These are phyloP conservation scores for Zaprionus tsacasi DNA, from an alignment of 1,140 invertebrate genomes.

Conservation along the genomic window DNA sequence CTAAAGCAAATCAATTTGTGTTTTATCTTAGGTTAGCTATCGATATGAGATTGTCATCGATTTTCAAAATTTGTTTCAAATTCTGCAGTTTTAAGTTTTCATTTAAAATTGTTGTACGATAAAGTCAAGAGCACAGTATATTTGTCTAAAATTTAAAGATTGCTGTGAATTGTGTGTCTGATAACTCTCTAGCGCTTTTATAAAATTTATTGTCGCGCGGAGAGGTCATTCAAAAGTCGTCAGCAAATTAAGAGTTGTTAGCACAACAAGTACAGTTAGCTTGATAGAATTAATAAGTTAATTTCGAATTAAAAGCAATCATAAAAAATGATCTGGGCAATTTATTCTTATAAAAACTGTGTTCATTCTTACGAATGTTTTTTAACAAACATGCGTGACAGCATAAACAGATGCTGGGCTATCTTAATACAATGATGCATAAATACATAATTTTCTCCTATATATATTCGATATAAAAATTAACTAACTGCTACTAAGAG, in stretches of 20 bases:
- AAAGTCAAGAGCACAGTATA: background rate
- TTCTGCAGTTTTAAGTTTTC: background rate
- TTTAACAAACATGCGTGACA: background rate
- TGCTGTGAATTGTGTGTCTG: background rate
- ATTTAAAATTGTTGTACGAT: too few relatives aligned
- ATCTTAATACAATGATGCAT: constrained; percentile 1
- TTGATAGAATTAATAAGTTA: too few relatives aligned
- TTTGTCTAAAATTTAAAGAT: background rate
- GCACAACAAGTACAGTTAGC: background rate
- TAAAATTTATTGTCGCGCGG: background rate
- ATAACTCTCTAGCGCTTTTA: background rate
- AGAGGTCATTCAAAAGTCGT: background rate
- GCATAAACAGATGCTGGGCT: background rate
- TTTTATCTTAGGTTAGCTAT: background rate
- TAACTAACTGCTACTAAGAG: constrained; percentile 3
- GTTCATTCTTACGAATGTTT: background rate
- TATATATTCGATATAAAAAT: constrained; percentile 23
- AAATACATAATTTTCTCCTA: constrained; percentile 26
- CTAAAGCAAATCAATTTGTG: background rate
- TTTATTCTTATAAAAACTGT: constrained; percentile 1
- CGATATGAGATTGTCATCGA: background rate
- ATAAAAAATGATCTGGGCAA: background rate
- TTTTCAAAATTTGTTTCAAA: background rate
- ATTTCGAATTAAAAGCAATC: background rate
- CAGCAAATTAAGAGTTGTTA: background rate